A percentile compares a stretch with the other conserved stretches of the same genome.
Conservation (phyloP, 1,140 invertebrate species). For the Drosophila mauritiana region DNA sequence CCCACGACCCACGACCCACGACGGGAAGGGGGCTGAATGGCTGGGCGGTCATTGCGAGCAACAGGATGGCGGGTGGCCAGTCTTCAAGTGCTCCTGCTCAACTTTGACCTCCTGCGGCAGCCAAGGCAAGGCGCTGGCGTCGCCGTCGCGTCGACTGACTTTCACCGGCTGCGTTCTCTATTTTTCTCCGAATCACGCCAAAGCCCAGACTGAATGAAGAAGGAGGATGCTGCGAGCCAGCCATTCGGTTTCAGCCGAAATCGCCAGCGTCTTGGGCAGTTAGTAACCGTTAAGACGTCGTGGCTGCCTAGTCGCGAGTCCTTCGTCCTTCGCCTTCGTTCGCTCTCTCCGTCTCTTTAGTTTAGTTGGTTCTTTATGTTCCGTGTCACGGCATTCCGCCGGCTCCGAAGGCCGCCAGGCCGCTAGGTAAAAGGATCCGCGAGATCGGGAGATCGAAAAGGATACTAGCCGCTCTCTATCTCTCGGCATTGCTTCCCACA, state of each 20-base stretch:
- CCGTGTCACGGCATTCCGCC: constrained; percentile 36
- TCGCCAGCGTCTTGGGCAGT: constrained; percentile 73
- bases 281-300: constrained; percentile 84
- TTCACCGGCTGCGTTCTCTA: not conserved
- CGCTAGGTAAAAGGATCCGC: constrained; percentile 9
- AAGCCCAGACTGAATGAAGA: not conserved
- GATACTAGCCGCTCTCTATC: not conserved
- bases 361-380: constrained; percentile 32
- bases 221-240: constrained; percentile 5
- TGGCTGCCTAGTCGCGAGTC: constrained; percentile 63
- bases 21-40: not conserved
- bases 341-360: not conserved
- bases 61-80: constrained; percentile 13
- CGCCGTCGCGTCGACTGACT: not conserved
- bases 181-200: not conserved
- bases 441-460: not conserved
- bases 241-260: constrained; percentile 26
- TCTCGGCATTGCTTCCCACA: not conserved
- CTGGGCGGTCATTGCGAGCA: constrained; percentile 6
- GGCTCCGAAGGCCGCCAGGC: constrained; percentile 15
- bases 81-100: constrained; percentile 26
- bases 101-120: constrained; percentile 57
- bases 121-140: constrained; percentile 10
- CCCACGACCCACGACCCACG: too few relatives aligned
- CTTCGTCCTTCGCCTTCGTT: constrained; percentile 9